A percentile compares a stretch with the other conserved stretches of the same genome.
Conservation (phyloP, 2,113 vertebrate species). For the Syngnathoides biaculeatus region DNA sequence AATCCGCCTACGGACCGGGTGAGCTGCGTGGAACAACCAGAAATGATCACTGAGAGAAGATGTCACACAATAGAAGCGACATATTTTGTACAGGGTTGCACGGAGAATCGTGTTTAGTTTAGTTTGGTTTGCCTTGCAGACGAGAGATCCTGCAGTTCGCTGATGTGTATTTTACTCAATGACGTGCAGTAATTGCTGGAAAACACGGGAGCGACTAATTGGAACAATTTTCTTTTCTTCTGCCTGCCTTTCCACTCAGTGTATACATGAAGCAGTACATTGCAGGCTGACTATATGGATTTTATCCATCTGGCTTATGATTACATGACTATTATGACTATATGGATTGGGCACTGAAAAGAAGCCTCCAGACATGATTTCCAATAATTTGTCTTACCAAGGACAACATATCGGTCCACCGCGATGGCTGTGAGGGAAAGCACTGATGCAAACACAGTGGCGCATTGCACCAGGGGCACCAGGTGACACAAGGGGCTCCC, state of each 20-base stretch:
- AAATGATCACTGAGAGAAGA: background rate
- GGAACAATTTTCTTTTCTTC: no score
- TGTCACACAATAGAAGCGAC: background rate
- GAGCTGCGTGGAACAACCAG: conserved; percentile 43
- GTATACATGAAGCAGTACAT: no score
- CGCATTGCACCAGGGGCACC: conserved; percentile 71
- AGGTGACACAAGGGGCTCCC: conserved; percentile 73
- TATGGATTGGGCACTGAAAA: background rate
- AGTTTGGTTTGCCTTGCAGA: no score
- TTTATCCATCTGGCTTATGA: no score
- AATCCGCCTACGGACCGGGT: conserved; percentile 71
- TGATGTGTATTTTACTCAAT: no score
- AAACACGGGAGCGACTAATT: no score
- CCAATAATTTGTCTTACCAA: conserved; percentile 45
- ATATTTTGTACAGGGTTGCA: background rate
- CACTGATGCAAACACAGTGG: conserved; percentile 74
- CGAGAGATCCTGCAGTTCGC: no score
- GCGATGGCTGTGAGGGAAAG: conserved; percentile 78
- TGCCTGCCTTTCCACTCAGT: no score
- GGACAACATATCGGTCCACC: conserved; percentile 76
- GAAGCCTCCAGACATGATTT: background rate
- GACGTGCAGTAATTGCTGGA: no score
- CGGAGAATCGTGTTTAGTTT: no score
- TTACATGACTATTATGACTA: no score
- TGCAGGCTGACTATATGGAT: no score